phyloP scores from a whole-genome alignment of 2,113 vertebrate genomes.

The Sinocyclocheilus maitianheensis region DNA sequence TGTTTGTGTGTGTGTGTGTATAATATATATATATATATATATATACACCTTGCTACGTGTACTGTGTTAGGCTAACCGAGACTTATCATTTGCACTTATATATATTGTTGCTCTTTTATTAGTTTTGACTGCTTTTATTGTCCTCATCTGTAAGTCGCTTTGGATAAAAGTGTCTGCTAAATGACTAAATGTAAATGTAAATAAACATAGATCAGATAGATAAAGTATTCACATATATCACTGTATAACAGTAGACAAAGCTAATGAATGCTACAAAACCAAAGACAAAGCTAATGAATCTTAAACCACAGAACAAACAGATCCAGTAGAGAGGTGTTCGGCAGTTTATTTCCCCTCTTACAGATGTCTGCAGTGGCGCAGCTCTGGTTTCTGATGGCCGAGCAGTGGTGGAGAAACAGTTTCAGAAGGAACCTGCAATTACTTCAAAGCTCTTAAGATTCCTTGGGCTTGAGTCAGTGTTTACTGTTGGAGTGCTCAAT shows the following conservation, averaged over 20 bases:
- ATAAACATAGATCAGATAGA: not conserved
- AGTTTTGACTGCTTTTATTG: no score
- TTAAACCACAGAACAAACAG: not conserved
- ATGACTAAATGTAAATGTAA: no score
- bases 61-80: no score
- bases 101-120: no score
- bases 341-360: not conserved
- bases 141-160: no score
- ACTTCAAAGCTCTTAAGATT: slow-evolving; percentile 92
- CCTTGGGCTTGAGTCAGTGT: slow-evolving; percentile 89
- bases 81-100: no score
- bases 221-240: not conserved
- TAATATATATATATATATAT: no score
- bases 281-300: not conserved
- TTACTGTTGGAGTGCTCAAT: slow-evolving; percentile 81
- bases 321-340: not conserved
- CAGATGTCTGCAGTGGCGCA: not conserved
- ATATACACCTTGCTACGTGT: no score
- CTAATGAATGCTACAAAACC: not conserved
- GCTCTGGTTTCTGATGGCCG: not conserved
- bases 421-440: slow-evolving; percentile 88
- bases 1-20: no score
- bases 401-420: slow-evolving; percentile 63
- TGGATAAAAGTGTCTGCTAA: no score
- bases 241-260: not conserved